Evolutionary conservation across 2,113 vertebrate genomes (phyloP).

Genomic region (Mesoclemmys tuberculata): DNA sequence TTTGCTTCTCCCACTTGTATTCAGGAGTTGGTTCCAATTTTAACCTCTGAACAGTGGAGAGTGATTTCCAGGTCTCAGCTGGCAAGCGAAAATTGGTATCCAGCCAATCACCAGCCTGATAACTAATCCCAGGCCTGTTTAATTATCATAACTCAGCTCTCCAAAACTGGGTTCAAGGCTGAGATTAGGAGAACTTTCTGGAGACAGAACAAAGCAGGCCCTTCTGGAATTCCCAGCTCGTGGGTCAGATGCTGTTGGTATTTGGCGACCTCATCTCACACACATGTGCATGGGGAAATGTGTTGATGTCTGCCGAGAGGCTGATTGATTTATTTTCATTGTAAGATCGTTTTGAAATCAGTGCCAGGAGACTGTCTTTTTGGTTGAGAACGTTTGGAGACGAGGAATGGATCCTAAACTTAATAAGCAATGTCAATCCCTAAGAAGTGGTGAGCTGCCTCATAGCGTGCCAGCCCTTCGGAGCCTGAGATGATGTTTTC

Average conservation of each 20-base stretch:
- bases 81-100: slow-evolving; percentile 42
- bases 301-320: slow-evolving; percentile 50
- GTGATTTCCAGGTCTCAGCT: slow-evolving; percentile 33
- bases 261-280: slow-evolving; percentile 60
- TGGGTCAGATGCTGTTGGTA: slow-evolving; percentile 53
- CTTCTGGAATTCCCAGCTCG: slow-evolving; percentile 60
- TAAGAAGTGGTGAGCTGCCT: background rate
- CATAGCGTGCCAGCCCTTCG: background rate
- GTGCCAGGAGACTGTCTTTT: slow-evolving; percentile 60
- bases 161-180: background rate
- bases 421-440: slow-evolving; percentile 25
- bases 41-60: slow-evolving; percentile 9
- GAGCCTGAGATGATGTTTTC: background rate
- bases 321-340: slow-evolving; percentile 69
- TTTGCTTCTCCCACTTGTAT: background rate
- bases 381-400: slow-evolving; percentile 39
- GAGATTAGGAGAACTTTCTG: background rate
- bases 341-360: slow-evolving; percentile 62
- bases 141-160: slow-evolving; percentile 63
- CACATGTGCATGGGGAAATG: slow-evolving; percentile 6
- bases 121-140: slow-evolving; percentile 55
- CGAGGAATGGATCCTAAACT: slow-evolving; percentile 1
- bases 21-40: background rate
- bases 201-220: slow-evolving; percentile 46
- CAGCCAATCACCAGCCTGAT: background rate